Evolutionary conservation across 1,140 invertebrate species (phyloP).

Genomic region (Anastrepha obliqua): DNA sequence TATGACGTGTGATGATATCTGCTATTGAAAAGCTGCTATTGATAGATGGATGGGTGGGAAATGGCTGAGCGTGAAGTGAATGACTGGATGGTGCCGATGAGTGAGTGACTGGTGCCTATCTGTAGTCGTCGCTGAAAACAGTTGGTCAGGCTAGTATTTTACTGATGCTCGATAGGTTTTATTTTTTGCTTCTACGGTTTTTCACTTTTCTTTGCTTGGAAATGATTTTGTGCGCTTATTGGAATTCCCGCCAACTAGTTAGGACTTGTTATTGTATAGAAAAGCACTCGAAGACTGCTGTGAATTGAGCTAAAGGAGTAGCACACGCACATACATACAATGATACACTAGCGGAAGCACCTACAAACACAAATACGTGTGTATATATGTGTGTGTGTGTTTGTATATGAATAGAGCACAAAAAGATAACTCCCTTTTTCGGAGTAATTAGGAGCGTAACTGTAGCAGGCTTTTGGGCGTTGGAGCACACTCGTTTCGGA

Average conservation of each 20-base stretch:
- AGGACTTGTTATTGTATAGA: background rate
- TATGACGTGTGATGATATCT: background rate
- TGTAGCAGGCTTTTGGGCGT: constrained; percentile 44
- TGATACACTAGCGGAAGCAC: background rate
- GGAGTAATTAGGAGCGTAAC: constrained; percentile 46
- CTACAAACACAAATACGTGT: background rate
- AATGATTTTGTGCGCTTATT: background rate
- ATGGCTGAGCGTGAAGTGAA: constrained; percentile 29
- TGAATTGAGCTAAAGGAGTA: background rate
- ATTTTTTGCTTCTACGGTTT: background rate
- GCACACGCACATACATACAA: background rate
- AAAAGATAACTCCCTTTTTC: constrained; percentile 35
- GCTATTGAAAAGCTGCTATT: constrained; percentile 21
- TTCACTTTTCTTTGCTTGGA: background rate
- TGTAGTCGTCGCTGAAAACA: background rate
- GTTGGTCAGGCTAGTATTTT: background rate
- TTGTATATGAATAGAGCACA: background rate
- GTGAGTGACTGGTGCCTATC: background rate
- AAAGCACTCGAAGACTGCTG: background rate
- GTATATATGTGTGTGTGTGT: background rate
- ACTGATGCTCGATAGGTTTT: background rate
- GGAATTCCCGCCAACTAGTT: constrained; percentile 48
- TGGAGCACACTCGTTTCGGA: constrained; percentile 22
- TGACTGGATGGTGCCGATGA: background rate
- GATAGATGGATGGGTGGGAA: constrained; percentile 47